Conservation (phyloP, 2,888 invertebrate species). For the Clusia tigrina region DNA sequence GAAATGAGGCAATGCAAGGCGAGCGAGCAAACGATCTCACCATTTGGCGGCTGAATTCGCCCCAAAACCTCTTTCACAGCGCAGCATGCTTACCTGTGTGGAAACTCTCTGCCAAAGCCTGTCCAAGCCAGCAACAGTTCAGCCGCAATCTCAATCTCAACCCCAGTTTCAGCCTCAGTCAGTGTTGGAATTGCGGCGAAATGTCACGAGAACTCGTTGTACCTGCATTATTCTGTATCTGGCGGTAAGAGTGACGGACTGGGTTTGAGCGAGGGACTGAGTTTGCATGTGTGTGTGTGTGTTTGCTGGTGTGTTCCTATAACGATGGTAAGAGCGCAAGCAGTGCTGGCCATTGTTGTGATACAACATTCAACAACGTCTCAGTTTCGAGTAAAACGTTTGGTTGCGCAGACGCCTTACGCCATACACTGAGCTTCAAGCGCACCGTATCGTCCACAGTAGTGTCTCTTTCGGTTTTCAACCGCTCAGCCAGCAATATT, state of each 20-base stretch:
- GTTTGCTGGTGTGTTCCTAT: slow-evolving; percentile 22
- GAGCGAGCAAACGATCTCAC: too few relatives aligned
- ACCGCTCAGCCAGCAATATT: not conserved
- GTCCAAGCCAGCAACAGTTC: not conserved
- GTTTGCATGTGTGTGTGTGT: slow-evolving; percentile 13
- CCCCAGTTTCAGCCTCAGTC: not conserved
- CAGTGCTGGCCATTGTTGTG: slow-evolving; percentile 11
- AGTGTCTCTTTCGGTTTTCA: slow-evolving; percentile 6
- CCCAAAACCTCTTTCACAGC: slow-evolving; percentile 17
- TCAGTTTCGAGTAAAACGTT: slow-evolving; percentile 59
- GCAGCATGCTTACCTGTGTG: not conserved
- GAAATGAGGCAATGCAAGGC: too few relatives aligned
- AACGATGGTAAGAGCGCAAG: slow-evolving; percentile 1
- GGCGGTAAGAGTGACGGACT: not conserved
- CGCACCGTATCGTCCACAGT: not conserved
- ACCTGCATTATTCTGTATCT: not conserved
- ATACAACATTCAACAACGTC: slow-evolving; percentile 24
- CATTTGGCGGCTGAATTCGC: slow-evolving; percentile 42
- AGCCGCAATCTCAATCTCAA: not conserved
- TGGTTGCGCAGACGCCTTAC: slow-evolving; percentile 62
- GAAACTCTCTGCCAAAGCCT: not conserved
- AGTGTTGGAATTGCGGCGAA: slow-evolving; percentile 1
- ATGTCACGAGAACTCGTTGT: slow-evolving; percentile 4
- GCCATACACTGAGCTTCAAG: not conserved
- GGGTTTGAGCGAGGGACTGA: not conserved